Base-by-base conservation (phyloP, 2,888 invertebrate genomes). In the Drosophila parthenogenetica region DNA sequence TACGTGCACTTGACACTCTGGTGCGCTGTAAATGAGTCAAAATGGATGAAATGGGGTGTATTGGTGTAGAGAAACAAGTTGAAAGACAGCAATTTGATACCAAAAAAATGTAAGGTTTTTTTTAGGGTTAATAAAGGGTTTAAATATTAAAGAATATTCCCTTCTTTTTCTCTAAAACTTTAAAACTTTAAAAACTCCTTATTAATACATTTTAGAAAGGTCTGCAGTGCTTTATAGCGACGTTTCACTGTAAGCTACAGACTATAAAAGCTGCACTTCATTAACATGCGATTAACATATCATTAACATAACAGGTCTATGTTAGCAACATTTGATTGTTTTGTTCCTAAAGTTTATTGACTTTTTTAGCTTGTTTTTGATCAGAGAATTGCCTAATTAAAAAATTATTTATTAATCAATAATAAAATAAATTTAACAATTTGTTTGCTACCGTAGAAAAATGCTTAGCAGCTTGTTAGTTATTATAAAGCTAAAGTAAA, bases 261-360 rank as follows among this genome's bases (percentile, higher is more conserved):
- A 11, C 5, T 3, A 25, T 25, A 5, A 14, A 14, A 22, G 48
- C 48, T 32, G 16, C 11, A 5, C 16, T 13, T 32, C 29, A 48
- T 48, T 48, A 48, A 48, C 16, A 48, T 48, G 5, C 11, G 2
- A 48, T 48, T 48, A 48, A 32, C 48, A 48, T 48, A 49, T 32
- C 13, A 48, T 48, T 48, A 48, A 32, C 48, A 48, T 48, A 49
- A 49, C 32, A 17, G 17, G 49, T 49, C 49, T 49, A 35, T 35
- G 17, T 35, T 49, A 49, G 35, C 29, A 25, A 46, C 46, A 46
- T 25, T 16, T 48, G 10, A 48, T 11, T 32, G 29, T 29, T 29
- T 48, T 13, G 29, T 25, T 49, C 0, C 7, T 13, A 17, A 17
- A 49, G 49, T 49, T 49, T 49, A 32, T 49, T 49, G 49, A 49